Conservation (phyloP, 2,113 vertebrate genomes). For the Oreocharis arfaki region DNA sequence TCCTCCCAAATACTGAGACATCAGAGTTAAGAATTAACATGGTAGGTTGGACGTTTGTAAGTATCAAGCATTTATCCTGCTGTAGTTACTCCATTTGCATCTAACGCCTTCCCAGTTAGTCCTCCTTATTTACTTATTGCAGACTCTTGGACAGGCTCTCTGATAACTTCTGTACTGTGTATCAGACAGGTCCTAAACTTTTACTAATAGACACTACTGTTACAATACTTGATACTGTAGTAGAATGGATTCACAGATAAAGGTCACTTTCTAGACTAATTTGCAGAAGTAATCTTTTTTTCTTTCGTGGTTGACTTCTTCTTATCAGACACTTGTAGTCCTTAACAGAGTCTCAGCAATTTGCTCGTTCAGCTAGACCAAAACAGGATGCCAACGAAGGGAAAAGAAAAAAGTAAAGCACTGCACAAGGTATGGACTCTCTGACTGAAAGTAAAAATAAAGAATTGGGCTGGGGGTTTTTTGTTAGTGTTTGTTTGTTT, state of each 20-base stretch:
- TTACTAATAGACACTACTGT: not conserved
- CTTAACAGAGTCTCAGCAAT: slow-evolving; percentile 83
- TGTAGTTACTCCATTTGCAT: not conserved
- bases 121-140: not conserved
- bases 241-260: not conserved
- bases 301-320: not conserved
- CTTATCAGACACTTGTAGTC: not conserved
- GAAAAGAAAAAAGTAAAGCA: slow-evolving; percentile 67
- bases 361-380: slow-evolving; percentile 93
- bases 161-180: not conserved
- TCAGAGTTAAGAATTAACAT: not conserved
- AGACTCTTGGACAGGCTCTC: not conserved
- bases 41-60: not conserved
- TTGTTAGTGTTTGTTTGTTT: not conserved
- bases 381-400: slow-evolving; percentile 80
- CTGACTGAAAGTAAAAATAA: not conserved
- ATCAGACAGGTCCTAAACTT: not conserved
- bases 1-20: not conserved
- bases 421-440: slow-evolving; percentile 60
- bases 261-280: not conserved
- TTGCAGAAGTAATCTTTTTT: not conserved
- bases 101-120: not conserved
- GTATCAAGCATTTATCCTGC: not conserved
- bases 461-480: not conserved
- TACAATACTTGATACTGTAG: not conserved